Percentiles rank a stretch among this genome's conserved stretches.
These are phyloP conservation scores for Dichetophora obliterata DNA, from an alignment of 2,888 invertebrate species.

Conservation along the genomic window DNA sequence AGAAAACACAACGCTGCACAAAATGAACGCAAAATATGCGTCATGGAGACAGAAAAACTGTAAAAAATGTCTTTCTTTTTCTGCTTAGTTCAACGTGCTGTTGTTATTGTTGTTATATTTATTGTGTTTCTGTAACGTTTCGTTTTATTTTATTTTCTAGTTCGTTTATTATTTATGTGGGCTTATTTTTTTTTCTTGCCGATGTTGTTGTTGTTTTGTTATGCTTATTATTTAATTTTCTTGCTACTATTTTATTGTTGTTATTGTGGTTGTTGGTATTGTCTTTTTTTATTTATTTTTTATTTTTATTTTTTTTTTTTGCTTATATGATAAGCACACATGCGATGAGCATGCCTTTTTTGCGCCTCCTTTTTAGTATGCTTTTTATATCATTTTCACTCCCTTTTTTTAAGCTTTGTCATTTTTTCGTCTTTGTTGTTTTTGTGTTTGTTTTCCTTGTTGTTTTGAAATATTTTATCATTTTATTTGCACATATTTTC, in stretches of 20 bases:
- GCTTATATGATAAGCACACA: no score
- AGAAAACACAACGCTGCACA: no score
- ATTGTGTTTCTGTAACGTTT: background rate
- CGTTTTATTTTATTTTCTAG: slow-evolving; percentile 8
- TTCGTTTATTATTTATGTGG: slow-evolving; percentile 13
- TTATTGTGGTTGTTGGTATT: no score
- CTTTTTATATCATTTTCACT: background rate
- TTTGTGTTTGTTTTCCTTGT: background rate
- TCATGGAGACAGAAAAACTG: background rate
- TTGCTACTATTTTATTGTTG: no score
- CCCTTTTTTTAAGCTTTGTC: background rate
- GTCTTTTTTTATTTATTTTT: no score
- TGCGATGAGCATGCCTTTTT: background rate
- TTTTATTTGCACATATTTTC: background rate
- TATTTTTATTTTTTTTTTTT: no score
- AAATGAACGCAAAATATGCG: background rate
- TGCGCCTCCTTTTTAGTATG: background rate
- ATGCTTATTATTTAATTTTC: no score
- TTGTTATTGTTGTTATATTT: background rate
- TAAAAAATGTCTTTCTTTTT: background rate
- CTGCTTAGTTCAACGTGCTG: background rate
- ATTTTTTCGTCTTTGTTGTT: no score
- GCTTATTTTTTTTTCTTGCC: background rate
- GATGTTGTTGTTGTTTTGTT: no score
- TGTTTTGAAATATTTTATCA: background rate